Evolutionary conservation across 2,888 invertebrate genomes (phyloP), one percentile per base, ranked within the genome.

Genomic region (Agapostemon virescens): DNA sequence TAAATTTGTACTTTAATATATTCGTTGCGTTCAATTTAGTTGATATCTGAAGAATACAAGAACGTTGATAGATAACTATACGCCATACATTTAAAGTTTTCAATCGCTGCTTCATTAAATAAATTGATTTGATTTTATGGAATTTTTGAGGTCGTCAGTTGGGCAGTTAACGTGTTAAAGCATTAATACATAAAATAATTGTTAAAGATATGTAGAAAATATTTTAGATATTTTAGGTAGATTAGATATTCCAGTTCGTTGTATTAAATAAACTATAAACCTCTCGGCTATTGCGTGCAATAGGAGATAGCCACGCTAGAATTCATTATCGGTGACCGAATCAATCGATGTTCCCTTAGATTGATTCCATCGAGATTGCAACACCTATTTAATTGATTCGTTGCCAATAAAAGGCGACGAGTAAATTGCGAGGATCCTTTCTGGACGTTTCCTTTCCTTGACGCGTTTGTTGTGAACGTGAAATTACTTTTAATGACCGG

Each of bases 401-500:
- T 61, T 71, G 71, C 13, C 52, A 66, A 33, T 72, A 69, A 74
- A 23, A 72, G 61, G 61, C n/a, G 67, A 74, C 2, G 13, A 33
- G 36, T 61, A 71, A n/a, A 69, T 82, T 79, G 69, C 66, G 68
- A 77, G 74, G 77, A 84, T 74, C 69, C 33, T 67, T 74, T 67
- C 61, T 30, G 42, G 70, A 55, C 52, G 52, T 45, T 77, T 61
- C 61, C 68, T 82, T 82, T 84, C 79, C 85, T 86, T 82, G 83
- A 71, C 82, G 78, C 72, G 85, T 63, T 74, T 70, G 63, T 61
- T 69, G 52, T 15, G 73, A 55, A 87, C 87, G 88, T 87, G 88
- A 88, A 88, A 84, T 87, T 84, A 88, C 74, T 88, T 81, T 74
- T 83, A 88, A 88, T 81, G 77, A 85, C 81, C 67, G 71, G 30